Percentiles rank a stretch among this genome's conserved stretches.
phyloP scores from a whole-genome alignment of 2,113 vertebrate genomes.

The Panthera leo region DNA sequence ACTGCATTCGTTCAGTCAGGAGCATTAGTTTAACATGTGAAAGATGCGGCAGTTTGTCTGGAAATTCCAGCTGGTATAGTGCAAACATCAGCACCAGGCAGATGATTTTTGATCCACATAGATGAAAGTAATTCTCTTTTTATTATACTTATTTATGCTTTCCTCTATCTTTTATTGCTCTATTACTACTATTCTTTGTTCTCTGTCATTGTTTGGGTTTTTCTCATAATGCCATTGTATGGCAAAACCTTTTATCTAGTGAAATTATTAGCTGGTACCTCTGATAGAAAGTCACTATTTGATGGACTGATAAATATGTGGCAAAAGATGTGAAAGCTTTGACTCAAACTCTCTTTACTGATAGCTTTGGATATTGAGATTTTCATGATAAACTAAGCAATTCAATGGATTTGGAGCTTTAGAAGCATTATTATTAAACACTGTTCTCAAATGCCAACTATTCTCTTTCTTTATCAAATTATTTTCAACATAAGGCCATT shows the following conservation, averaged over 20 bases:
- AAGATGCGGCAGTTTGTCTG: slow-evolving; percentile 75
- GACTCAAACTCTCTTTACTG: background rate
- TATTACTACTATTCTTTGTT: slow-evolving; percentile 48
- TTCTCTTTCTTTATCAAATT: background rate
- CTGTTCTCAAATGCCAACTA: background rate
- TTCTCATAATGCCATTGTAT: background rate
- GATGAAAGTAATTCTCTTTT: slow-evolving; percentile 70
- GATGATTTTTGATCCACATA: slow-evolving; percentile 53
- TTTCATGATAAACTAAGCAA: background rate
- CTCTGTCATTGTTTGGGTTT: background rate
- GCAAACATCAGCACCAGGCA: slow-evolving; percentile 56
- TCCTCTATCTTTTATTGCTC: slow-evolving; percentile 66
- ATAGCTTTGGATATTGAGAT: background rate
- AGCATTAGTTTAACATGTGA: slow-evolving; percentile 79
- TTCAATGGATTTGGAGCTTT: background rate
- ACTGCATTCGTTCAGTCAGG: slow-evolving; percentile 65
- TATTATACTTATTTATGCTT: slow-evolving; percentile 77
- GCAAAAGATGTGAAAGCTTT: background rate
- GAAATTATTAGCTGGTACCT: slow-evolving; percentile 37
- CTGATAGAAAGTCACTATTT: slow-evolving; percentile 13
- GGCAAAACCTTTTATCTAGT: slow-evolving; percentile 24
- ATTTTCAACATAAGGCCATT: background rate
- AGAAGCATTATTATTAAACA: background rate
- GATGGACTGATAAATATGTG: background rate
- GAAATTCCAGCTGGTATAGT: slow-evolving; percentile 71